Conservation (phyloP, 2,797 vertebrate genomes). For the Lutjanus argentimaculatus region DNA sequence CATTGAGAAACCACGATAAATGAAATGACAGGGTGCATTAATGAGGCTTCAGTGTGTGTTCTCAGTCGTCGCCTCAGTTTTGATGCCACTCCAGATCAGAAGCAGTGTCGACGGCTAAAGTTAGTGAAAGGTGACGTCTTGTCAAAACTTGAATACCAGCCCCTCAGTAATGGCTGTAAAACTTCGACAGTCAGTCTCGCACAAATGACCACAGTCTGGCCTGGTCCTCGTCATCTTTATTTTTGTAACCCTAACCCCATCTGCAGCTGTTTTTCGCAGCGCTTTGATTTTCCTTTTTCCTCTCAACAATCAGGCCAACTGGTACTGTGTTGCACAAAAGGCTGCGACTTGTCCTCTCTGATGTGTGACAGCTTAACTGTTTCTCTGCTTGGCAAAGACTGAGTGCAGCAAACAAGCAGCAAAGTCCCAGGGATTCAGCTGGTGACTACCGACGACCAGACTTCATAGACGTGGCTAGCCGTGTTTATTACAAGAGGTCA, state of each 20-base stretch:
- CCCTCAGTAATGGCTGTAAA: conserved; percentile 72
- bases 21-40: conserved; percentile 57
- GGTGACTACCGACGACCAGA: conserved; percentile 75
- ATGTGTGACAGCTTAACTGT: conserved; percentile 89
- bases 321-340: conserved; percentile 73
- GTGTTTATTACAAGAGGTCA: conserved; percentile 85
- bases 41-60: conserved; percentile 44
- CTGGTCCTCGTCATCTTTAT: conserved; percentile 81
- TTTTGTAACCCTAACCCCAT: conserved; percentile 81
- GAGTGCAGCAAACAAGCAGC: conserved; percentile 79
- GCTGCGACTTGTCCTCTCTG: conserved; percentile 83
- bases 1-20: conserved; percentile 9
- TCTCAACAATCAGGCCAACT: conserved; percentile 82
- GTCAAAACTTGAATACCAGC: conserved; percentile 74
- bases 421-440: conserved; percentile 80
- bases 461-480: conserved; percentile 76
- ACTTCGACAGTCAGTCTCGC: conserved; percentile 79
- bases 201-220: conserved; percentile 79
- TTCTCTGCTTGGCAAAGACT: conserved; percentile 72
- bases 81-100: conserved; percentile 69
- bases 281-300: conserved; percentile 78
- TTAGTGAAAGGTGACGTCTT: conserved; percentile 77
- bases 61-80: conserved; percentile 55
- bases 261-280: conserved; percentile 82
- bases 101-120: conserved; percentile 39